Conservation (phyloP, 2,888 invertebrate genomes). For the Hecatera dysodea region DNA sequence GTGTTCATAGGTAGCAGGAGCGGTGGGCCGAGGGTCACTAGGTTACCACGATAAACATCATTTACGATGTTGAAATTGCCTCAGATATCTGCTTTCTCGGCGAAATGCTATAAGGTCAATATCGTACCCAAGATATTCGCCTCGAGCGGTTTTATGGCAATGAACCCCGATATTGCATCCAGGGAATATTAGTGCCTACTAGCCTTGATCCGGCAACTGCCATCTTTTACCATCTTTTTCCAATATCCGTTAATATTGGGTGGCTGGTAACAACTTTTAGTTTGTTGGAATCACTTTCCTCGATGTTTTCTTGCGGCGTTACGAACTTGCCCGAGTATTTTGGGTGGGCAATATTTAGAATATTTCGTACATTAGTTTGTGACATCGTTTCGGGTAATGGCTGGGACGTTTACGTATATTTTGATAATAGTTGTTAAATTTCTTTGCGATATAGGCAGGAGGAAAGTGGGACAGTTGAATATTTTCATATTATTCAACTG, state of each 20-base stretch:
- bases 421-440: constrained; percentile 60
- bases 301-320: constrained; percentile 69
- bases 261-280: constrained; percentile 77
- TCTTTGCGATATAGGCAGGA: constrained; percentile 40
- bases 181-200: constrained; percentile 84
- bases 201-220: constrained; percentile 82
- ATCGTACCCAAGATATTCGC: constrained; percentile 82
- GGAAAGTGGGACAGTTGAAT: constrained; percentile 32
- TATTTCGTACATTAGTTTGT: constrained; percentile 65
- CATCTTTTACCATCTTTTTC: constrained; percentile 85
- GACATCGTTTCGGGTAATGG: constrained; percentile 62
- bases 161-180: constrained; percentile 84
- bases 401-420: constrained; percentile 57
- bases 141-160: constrained; percentile 84
- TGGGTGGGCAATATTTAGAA: constrained; percentile 61
- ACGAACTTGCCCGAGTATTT: constrained; percentile 55
- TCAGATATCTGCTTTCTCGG: constrained; percentile 80
- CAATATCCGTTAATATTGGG: constrained; percentile 86
- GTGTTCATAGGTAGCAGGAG: constrained; percentile 61
- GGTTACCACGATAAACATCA: constrained; percentile 81
- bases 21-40: constrained; percentile 71
- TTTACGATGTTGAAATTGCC: constrained; percentile 82
- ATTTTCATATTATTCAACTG: constrained; percentile 25
- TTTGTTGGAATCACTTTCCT: constrained; percentile 76
- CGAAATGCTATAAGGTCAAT: constrained; percentile 82